Base-by-base conservation (phyloP, 2,888 invertebrate genomes). In the Silvanus unidentatus region DNA sequence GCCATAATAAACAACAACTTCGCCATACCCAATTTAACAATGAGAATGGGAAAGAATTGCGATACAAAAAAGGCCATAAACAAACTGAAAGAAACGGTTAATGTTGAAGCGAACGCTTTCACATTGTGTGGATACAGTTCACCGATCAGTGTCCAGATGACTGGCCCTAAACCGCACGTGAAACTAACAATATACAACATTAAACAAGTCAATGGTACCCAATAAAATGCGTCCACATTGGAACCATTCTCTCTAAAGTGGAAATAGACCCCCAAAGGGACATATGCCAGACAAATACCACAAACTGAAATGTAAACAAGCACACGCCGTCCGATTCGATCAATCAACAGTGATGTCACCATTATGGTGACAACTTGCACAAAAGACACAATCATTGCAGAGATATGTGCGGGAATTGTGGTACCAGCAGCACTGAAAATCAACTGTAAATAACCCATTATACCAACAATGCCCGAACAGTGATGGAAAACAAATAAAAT, bases 111-210 rank as follows among this genome's bases (percentile, higher is more conserved):
- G 15, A 79, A 73, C 0, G 85, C 80, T 68, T 88, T 87, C 1
- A 88, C 82, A 54, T 86, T 83, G 0, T 82, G 72, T 22, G 92
- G 82, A 68, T 92, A 83, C 69, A 91, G 78, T 69, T 91, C 91
- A 0, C 86, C 83, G 75, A 88, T 80, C 30, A 90, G 80, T 0
- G 87, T 84, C 88, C 89, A 89, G 0, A 87, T 83, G 29, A 89
- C 66, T 0, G 88, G 84, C 1, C 92, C 88, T 40, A 84, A 78
- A 1, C 81, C 80, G 71, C 62, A 2, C 47, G 86, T 84, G 71
- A 87, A 89, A 0, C 82, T 79, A 42, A 82, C 71, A 47, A 88
- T 84, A 72, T 82, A 89, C 10, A 84, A 54, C 1, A 88, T 76
- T 28, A 89, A 68, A 0, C 86, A 79, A 4, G 79, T 66, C 3